Percentiles rank a stretch among this genome's conserved stretches.
Conservation (phyloP, 2,888 invertebrate genomes). For the Autographa gamma region DNA sequence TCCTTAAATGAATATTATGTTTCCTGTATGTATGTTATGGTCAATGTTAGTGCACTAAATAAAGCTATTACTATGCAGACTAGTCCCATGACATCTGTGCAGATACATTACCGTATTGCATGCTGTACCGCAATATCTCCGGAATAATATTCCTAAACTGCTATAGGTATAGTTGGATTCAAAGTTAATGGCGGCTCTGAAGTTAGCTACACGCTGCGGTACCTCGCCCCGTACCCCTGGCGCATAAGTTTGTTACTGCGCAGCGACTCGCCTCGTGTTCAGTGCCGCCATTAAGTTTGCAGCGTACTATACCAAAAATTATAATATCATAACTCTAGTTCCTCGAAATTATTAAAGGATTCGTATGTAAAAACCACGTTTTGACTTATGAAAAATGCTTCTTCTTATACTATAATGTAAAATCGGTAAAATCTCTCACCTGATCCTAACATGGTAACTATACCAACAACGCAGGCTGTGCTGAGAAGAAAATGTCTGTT, state of each 20-base stretch:
- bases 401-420: no score
- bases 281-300: no score
- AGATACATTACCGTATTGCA: not conserved
- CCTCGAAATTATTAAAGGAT: no score
- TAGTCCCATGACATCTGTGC: not conserved
- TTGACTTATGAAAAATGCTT: no score
- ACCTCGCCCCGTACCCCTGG: no score
- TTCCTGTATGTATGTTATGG: not conserved
- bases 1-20: not conserved
- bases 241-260: no score
- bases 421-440: slow-evolving; percentile 22
- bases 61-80: slow-evolving; percentile 5
- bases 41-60: not conserved
- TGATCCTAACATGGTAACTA: slow-evolving; percentile 54
- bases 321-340: not conserved
- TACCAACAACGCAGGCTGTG: slow-evolving; percentile 49
- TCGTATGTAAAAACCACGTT: no score
- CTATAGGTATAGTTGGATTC: no score
- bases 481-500: slow-evolving; percentile 35
- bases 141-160: not conserved
- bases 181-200: no score
- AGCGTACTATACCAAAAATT: no score
- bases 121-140: not conserved
- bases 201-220: no score
- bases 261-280: no score